Conservation (phyloP, 2,113 vertebrate genomes). For the Agelaius tricolor region DNA sequence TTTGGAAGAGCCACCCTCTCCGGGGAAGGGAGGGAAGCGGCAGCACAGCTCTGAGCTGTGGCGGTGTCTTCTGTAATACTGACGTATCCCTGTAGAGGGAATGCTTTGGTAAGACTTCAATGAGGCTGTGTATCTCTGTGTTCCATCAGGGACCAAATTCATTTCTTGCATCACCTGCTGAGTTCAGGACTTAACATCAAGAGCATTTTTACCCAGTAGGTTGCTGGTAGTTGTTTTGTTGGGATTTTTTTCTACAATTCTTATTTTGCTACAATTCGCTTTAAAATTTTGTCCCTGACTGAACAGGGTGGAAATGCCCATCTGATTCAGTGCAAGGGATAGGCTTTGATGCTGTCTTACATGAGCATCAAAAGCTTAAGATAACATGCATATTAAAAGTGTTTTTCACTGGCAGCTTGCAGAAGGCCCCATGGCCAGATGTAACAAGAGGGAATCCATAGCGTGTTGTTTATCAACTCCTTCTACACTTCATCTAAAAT, state of each 20-base stretch:
- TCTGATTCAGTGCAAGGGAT: neutral
- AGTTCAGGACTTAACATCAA: neutral
- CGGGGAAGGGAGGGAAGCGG: fast-evolving
- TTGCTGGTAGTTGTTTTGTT: neutral
- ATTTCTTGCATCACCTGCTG: neutral
- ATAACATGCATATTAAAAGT: slow-evolving; percentile 35
- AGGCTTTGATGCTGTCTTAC: slow-evolving; percentile 49
- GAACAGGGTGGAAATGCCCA: neutral
- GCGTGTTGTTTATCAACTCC: neutral
- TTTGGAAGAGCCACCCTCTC: neutral
- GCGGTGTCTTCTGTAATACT: slow-evolving; percentile 38
- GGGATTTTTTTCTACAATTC: neutral
- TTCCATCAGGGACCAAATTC: neutral
- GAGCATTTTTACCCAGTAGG: neutral
- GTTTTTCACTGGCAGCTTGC: slow-evolving; percentile 17
- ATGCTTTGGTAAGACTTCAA: slow-evolving; percentile 60
- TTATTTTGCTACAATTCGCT: neutral
- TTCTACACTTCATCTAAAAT: neutral
- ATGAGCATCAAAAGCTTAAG: slow-evolving; percentile 45
- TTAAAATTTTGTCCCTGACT: slow-evolving; percentile 20
- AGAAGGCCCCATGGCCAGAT: slow-evolving; percentile 8
- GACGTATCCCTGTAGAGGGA: slow-evolving; percentile 59
- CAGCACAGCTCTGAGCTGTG: neutral
- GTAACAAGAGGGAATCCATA: neutral
- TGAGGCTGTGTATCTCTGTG: neutral